phyloP scores from a whole-genome alignment of 1,140 invertebrate genomes.

The Eriosoma lanigerum region DNA sequence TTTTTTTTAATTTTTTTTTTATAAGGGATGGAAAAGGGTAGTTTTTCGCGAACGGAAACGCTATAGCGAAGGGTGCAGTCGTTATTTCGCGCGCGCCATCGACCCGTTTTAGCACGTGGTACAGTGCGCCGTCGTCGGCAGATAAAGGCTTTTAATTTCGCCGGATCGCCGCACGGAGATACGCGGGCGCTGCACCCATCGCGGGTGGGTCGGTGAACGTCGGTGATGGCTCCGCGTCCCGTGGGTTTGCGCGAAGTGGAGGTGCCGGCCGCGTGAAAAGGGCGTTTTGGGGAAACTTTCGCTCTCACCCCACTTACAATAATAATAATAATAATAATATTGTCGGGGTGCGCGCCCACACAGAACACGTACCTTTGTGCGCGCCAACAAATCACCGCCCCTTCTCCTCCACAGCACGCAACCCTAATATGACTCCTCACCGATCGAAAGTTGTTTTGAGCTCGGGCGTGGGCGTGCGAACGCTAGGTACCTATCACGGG shows the following conservation, averaged over 20 bases:
- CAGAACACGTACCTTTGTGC: background rate
- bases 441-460: background rate
- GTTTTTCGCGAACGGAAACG: background rate
- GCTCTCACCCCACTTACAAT: background rate
- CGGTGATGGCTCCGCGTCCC: background rate
- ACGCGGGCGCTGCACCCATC: background rate
- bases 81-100: conserved; percentile 8
- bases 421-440: no score
- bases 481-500: no score
- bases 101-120: background rate
- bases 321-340: no score
- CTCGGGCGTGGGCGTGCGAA: background rate
- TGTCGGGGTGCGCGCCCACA: background rate
- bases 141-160: conserved; percentile 18
- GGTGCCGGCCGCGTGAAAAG: background rate
- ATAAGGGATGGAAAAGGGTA: background rate
- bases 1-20: no score
- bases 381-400: background rate
- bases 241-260: no score
- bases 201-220: background rate
- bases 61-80: background rate
- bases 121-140: background rate
- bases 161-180: background rate
- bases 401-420: background rate
- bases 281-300: conserved; percentile 29